Evolutionary conservation across 2,888 invertebrate species (phyloP), one percentile per base, ranked within the genome.

Genomic region (Nebria brevicollis): DNA sequence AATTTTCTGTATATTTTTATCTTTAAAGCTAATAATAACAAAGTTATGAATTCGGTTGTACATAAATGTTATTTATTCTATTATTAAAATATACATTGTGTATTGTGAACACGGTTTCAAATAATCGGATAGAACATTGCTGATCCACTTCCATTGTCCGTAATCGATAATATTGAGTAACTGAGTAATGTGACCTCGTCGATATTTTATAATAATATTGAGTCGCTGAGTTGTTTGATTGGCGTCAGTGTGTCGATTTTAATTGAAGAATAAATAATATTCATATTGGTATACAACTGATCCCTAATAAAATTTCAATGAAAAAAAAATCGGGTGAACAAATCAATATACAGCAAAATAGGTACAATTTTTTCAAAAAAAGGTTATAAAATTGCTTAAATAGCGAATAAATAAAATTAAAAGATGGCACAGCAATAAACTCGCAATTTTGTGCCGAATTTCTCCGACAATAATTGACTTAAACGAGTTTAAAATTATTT

Each of bases 361-460:
- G 70, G 15, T 25, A 68, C 70, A 26, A 70, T 26, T 70, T 25
- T 54, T 11, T 11, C 7, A 54, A 13, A 13, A 70, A 20, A 6
- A 11, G 25, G 25, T 70, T 66, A 66, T 75, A 54, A 65, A 75
- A 72, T 72, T 80, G 54, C 54, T 54, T 54, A 54, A 54, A 54
- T 70, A 75, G 75, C 75, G 68, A 80, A 80, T 80, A 80, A 80
- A 80, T 78, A 78, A 78, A 72, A 78, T 20, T 80, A 41, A 72
- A 54, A n/a, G 43, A 80, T 80, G 80, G 80, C 80, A 80, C 80
- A 80, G 80, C 75, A 75, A 79, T 80, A 80, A 80, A 80, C 80
- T 70, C 70, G 34, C 70, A 70, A 70, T 70, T 70, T 70, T 34
- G 20, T 70, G 15, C 20, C n/a, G 3, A 54, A 54, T 54, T 54